These are phyloP conservation scores for Alloscopus bannaensis DNA, from an alignment of 2,888 invertebrate genomes.

Conservation along the genomic window DNA sequence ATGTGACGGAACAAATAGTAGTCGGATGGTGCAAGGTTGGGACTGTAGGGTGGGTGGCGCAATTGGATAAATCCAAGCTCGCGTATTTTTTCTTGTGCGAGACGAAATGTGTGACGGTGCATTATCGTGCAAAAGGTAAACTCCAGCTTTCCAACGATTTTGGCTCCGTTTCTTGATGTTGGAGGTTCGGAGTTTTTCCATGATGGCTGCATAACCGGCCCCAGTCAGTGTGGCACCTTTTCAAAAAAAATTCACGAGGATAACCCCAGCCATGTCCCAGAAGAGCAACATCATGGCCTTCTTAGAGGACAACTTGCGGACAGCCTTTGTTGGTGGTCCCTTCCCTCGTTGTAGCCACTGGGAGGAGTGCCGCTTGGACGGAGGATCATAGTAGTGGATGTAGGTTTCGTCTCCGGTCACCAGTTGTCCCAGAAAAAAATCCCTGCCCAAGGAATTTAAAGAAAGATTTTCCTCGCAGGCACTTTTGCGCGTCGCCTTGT, in stretches of 20 bases:
- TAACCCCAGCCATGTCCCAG: conserved; percentile 28
- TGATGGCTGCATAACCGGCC: conserved; percentile 11
- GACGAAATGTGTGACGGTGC: conserved; percentile 31
- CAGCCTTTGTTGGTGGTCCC: conserved; percentile 24
- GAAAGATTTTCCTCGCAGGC: conserved; percentile 20
- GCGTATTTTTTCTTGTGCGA: conserved; percentile 1
- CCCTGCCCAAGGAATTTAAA: not conserved
- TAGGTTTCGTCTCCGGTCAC: conserved; percentile 48
- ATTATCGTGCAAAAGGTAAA: conserved; percentile 36
- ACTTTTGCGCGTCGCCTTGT: conserved; percentile 1
- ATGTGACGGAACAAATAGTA: conserved; percentile 36
- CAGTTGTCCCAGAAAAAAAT: conserved; percentile 30
- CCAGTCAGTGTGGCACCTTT: conserved; percentile 33
- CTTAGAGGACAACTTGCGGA: not conserved
- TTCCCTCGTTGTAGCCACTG: conserved; percentile 23
- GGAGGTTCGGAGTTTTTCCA: conserved; percentile 23
- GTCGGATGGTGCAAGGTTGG: conserved; percentile 45
- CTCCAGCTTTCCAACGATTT: conserved; percentile 4
- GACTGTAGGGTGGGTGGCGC: conserved; percentile 35
- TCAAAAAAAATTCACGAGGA: conserved; percentile 26
- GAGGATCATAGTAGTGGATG: conserved; percentile 36
- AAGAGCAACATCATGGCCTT: conserved; percentile 46
- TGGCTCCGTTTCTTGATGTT: conserved; percentile 25
- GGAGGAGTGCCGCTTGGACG: conserved; percentile 26
- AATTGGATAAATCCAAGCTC: conserved; percentile 6